Evolutionary conservation across 2,113 vertebrate species (phyloP).

Genomic region (Scomber scombrus): DNA sequence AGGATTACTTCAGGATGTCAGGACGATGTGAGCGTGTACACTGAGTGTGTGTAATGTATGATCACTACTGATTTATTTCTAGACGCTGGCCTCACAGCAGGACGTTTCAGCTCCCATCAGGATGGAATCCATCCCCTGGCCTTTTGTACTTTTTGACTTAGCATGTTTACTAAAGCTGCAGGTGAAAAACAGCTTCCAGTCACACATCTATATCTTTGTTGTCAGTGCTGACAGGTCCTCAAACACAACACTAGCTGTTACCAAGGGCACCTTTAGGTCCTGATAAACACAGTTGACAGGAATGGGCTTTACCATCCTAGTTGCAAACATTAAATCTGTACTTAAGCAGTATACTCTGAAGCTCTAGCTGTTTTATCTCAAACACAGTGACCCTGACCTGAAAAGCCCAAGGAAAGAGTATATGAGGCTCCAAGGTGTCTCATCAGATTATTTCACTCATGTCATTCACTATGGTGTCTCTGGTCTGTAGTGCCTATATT

Average conservation of each 20-base stretch:
- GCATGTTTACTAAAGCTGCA: slow-evolving; percentile 28
- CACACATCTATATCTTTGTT: background rate
- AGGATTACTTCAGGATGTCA: slow-evolving; percentile 24
- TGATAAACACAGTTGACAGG: slow-evolving; percentile 31
- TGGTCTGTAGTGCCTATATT: slow-evolving; percentile 11
- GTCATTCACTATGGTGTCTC: slow-evolving; percentile 14
- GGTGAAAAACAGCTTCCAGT: slow-evolving; percentile 20
- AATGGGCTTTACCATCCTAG: slow-evolving; percentile 36
- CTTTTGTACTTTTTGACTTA: slow-evolving; percentile 30
- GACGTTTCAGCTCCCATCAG: slow-evolving; percentile 12
- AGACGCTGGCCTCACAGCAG: background rate
- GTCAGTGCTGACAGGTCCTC: background rate
- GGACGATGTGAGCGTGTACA: background rate
- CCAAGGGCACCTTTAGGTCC: slow-evolving; percentile 21
- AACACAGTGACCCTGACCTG: slow-evolving; percentile 28
- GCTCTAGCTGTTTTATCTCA: slow-evolving; percentile 28
- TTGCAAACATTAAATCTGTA: slow-evolving; percentile 31
- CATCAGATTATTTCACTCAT: slow-evolving; percentile 35
- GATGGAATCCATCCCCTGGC: slow-evolving; percentile 17
- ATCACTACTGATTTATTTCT: slow-evolving; percentile 33
- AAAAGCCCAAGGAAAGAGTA: slow-evolving; percentile 19
- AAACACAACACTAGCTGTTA: slow-evolving; percentile 41
- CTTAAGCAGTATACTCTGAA: background rate
- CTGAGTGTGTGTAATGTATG: slow-evolving; percentile 13
- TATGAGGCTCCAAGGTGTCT: slow-evolving; percentile 24